A percentile compares a stretch with the other conserved stretches of the same genome.
These are phyloP conservation scores for Australoheros scitulus DNA, from an alignment of 2,113 vertebrate species.

Conservation along the genomic window DNA sequence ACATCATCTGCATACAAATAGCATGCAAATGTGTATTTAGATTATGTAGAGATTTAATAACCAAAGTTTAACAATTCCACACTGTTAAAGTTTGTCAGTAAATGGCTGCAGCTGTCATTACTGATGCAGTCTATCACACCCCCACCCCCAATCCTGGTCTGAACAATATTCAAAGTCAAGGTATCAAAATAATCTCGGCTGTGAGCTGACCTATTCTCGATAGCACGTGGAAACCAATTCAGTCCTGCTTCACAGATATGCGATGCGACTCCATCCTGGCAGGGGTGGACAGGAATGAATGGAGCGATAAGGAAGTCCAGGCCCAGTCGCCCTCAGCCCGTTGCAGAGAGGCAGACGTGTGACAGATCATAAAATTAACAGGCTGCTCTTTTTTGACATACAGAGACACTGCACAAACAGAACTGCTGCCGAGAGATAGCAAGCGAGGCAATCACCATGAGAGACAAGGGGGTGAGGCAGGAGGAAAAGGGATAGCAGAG, in stretches of 20 bases:
- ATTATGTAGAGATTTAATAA: conserved; percentile 42
- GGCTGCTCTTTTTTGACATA: conserved; percentile 61
- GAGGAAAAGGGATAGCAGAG: not conserved
- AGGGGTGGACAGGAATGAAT: conserved; percentile 61
- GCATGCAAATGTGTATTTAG: conserved; percentile 45
- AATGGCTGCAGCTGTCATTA: conserved; percentile 8
- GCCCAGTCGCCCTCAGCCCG: conserved; percentile 38
- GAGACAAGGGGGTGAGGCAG: not conserved
- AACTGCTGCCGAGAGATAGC: conserved; percentile 75
- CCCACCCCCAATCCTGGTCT: not conserved
- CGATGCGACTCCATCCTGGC: conserved; percentile 61
- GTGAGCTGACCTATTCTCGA: conserved; percentile 50
- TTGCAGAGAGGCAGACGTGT: conserved; percentile 50
- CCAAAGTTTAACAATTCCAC: not conserved
- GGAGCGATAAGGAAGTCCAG: conserved; percentile 66
- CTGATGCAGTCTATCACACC: not conserved
- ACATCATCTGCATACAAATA: conserved; percentile 60
- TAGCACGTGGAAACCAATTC: conserved; percentile 51
- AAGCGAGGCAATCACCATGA: conserved; percentile 65
- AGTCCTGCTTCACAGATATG: conserved; percentile 46
- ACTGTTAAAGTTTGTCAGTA: conserved; percentile 4
- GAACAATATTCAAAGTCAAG: conserved; percentile 44
- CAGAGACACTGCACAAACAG: conserved; percentile 70
- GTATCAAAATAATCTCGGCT: conserved; percentile 43
- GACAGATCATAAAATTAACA: conserved; percentile 75